Conservation (phyloP, 2,888 invertebrate genomes). For the Lagria hirta region DNA sequence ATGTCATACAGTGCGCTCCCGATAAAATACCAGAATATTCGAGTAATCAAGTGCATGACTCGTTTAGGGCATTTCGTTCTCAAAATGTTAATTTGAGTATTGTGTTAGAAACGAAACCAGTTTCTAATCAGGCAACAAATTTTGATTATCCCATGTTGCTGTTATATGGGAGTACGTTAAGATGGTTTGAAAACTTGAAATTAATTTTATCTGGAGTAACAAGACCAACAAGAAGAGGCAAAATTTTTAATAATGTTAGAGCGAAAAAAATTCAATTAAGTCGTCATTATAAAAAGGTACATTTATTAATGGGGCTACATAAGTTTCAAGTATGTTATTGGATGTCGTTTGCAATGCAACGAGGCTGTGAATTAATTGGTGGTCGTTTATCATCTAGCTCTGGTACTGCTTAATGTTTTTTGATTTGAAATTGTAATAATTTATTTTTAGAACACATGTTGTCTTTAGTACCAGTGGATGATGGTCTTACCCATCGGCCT, state of each 20-base stretch:
- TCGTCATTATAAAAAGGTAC: slow-evolving; percentile 86
- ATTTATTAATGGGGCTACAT: slow-evolving; percentile 84
- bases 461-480: slow-evolving; percentile 71
- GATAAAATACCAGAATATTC: slow-evolving; percentile 96
- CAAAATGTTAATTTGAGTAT: slow-evolving; percentile 79
- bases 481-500: slow-evolving; percentile 81
- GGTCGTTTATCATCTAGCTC: slow-evolving; percentile 81
- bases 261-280: slow-evolving; percentile 90
- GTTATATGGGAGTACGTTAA: slow-evolving; percentile 89
- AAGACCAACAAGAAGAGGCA: slow-evolving; percentile 89
- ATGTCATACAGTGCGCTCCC: slow-evolving; percentile 93
- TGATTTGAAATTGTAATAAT: slow-evolving; percentile 1
- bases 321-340: slow-evolving; percentile 90
- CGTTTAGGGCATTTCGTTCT: slow-evolving; percentile 91
- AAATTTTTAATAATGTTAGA: slow-evolving; percentile 79
- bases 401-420: slow-evolving; percentile 44
- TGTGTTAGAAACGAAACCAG: slow-evolving; percentile 72
- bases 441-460: slow-evolving; percentile 64
- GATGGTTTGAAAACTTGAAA: slow-evolving; percentile 96
- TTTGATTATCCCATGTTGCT: slow-evolving; percentile 70
- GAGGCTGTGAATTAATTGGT: slow-evolving; percentile 85
- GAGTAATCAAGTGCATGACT: slow-evolving; percentile 93
- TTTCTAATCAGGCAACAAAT: slow-evolving; percentile 55
- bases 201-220: slow-evolving; percentile 90
- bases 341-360: slow-evolving; percentile 96